Base-by-base conservation (phyloP, 2,888 invertebrate genomes). In the Trachelus tabidus region DNA sequence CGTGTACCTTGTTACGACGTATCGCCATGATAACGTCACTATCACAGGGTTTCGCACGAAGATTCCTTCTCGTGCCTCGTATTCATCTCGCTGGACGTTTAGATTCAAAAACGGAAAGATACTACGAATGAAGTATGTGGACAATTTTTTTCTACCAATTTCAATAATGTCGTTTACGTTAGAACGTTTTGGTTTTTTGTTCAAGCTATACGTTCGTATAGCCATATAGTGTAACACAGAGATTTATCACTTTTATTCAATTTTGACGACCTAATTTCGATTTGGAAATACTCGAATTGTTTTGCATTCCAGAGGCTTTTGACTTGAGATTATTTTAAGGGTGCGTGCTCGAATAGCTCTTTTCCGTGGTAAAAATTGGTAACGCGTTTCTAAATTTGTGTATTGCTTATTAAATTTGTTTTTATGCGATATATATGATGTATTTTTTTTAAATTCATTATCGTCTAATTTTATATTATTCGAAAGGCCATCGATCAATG, bases 1-100 rank as follows among this genome's bases (percentile, higher is more conserved):
- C 79, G 76, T 68, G 77, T 71, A 33, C 33, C 71, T 71, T 33
- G 33, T 33, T 71, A 30, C 31, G 71, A 33, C 71, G 71, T 71
- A 71, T 11, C 71, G 33, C 30, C 31, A 71, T 71, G 12, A 56
- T 56, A 56, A 15, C 40, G 40, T 56, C 23, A 56, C 23, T 56
- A 56, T 56, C 23, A 0, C 23, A 23, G 40, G 15, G 6, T 23
- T 56, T 23, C 40, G 23, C 40, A 56, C 23, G 40, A 56, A 56
- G 2, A 56, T 56, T 56, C 23, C 6, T 56, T 40, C 9, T 23
- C 40, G 9, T 15, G 23, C 40, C 23, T 56, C 23, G 23, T 23
- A 56, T 56, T 56, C 0, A 23, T 9, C 23, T 23, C 9, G 23
- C 23, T 56, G 40, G 23, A 56, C 40, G 40, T 56, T 40, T 40